Conservation (phyloP, 1,140 invertebrate species). For the Telenomus remus region DNA sequence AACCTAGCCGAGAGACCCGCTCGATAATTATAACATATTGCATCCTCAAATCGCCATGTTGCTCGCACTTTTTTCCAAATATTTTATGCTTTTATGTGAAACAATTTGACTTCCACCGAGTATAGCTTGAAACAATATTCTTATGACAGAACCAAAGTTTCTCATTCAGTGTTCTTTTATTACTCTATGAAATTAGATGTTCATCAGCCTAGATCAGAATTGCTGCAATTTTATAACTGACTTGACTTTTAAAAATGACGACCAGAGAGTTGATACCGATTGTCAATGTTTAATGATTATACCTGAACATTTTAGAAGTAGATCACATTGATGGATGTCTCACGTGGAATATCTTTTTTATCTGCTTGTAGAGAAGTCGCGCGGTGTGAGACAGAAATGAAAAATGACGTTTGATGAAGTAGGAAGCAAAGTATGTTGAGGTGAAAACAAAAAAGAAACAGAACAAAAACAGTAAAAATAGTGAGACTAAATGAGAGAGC, state of each 20-base stretch:
- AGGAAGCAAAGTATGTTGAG: conserved; percentile 49
- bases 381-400: conserved; percentile 45
- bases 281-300: not conserved
- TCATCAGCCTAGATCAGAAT: too few species aligned
- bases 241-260: too few species aligned
- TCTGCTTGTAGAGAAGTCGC: conserved; percentile 53
- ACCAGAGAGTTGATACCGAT: too few species aligned
- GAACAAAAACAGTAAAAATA: conserved; percentile 24
- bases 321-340: conserved; percentile 40
- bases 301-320: conserved; percentile 33
- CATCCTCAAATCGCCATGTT: conserved; percentile 54
- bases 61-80: conserved; percentile 52
- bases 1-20: conserved; percentile 48
- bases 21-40: conserved; percentile 52
- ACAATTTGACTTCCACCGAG: too few species aligned
- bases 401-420: conserved; percentile 38
- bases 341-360: conserved; percentile 47
- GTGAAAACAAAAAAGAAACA: conserved; percentile 32
- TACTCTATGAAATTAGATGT: too few species aligned
- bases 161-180: not conserved
- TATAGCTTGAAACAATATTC: conserved; percentile 2
- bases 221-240: too few species aligned
- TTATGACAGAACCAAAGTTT: conserved; percentile 27
- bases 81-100: conserved; percentile 50
- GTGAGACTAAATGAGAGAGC: conserved; percentile 48